phyloP scores from a whole-genome alignment of 1,140 invertebrate genomes.

The Microvelia longipes region DNA sequence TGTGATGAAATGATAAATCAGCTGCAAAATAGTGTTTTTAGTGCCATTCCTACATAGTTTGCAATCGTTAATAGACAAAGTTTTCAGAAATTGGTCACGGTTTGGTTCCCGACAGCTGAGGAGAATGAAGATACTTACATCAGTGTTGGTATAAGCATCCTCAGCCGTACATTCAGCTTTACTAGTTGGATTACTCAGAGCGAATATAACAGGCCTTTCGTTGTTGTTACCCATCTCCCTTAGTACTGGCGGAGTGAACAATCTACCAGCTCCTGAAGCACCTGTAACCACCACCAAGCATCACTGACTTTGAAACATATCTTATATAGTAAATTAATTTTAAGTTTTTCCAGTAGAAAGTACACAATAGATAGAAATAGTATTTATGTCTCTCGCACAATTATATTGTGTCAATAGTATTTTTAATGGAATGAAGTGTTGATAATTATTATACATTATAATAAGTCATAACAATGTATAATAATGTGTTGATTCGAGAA shows the following conservation, averaged over 20 bases:
- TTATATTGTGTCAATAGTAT: too few relatives aligned
- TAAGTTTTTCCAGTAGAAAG: conserved; percentile 10
- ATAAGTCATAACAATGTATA: too few relatives aligned
- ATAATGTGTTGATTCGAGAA: too few relatives aligned
- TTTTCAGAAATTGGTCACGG: neutral
- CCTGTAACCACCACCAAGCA: conserved; percentile 40
- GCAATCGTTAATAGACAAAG: too few relatives aligned
- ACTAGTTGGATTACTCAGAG: conserved; percentile 87
- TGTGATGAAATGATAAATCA: too few relatives aligned
- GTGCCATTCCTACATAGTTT: too few relatives aligned
- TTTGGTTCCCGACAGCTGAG: too few relatives aligned
- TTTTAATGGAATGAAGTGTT: too few relatives aligned
- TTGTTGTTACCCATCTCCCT: conserved; percentile 73
- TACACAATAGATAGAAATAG: conserved; percentile 7
- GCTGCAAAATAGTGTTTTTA: too few relatives aligned
- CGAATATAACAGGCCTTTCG: conserved; percentile 80
- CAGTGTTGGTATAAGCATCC: conserved; percentile 69
- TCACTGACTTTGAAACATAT: neutral
- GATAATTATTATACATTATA: too few relatives aligned
- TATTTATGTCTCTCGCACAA: too few relatives aligned
- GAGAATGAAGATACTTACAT: conserved; percentile 49
- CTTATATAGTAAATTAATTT: conserved; percentile 6
- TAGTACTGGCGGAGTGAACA: conserved; percentile 75
- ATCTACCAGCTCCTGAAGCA: conserved; percentile 70
- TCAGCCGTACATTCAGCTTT: conserved; percentile 95